A percentile compares a stretch with the other conserved stretches of the same genome.
Evolutionary conservation across 2,888 invertebrate genomes (phyloP).

Genomic region (Oligia latruncula): DNA sequence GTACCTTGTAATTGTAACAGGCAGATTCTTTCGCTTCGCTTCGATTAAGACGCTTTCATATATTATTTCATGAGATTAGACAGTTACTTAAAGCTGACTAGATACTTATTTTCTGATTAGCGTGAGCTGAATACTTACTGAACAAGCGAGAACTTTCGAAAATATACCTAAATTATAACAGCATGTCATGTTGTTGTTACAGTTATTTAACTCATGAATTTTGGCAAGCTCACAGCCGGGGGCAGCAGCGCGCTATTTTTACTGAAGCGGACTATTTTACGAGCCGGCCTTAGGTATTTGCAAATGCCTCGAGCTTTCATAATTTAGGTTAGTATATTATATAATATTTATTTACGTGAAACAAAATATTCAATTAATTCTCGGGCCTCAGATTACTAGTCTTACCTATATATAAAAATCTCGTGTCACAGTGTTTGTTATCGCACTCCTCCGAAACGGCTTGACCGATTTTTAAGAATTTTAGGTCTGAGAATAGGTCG

Average conservation of each 20-base stretch:
- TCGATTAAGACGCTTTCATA: neutral
- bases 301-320: neutral
- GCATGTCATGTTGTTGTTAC: conserved; percentile 1
- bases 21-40: neutral
- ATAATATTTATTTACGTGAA: conserved; percentile 7
- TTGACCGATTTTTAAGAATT: too few relatives aligned
- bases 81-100: neutral
- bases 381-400: neutral
- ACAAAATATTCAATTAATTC: neutral
- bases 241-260: neutral
- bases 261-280: neutral
- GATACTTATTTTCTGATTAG: neutral
- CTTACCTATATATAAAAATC: too few relatives aligned
- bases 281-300: conserved; percentile 4
- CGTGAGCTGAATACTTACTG: neutral
- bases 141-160: neutral
- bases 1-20: neutral
- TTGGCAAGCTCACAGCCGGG: neutral
- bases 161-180: neutral
- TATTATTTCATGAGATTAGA: neutral
- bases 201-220: neutral
- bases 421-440: too few relatives aligned
- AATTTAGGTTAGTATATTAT: neutral
- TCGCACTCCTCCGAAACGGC: too few relatives aligned
- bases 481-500: too few relatives aligned